These are phyloP conservation scores for Meloidogyne chitwoodi DNA, from an alignment of 1,140 invertebrate species.

Conservation along the genomic window DNA sequence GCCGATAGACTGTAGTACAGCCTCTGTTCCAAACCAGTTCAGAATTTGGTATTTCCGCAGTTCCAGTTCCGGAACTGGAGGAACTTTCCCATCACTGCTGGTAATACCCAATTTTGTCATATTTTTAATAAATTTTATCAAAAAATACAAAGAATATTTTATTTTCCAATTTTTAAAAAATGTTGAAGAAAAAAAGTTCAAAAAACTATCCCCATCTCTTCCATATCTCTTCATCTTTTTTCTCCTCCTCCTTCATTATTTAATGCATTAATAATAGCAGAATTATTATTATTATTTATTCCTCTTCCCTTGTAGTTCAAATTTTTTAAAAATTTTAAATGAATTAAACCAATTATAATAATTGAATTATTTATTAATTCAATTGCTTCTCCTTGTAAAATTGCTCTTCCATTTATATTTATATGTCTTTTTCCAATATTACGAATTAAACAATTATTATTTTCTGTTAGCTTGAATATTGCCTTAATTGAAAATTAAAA, in stretches of 20 bases:
- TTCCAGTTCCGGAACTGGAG: too few species aligned
- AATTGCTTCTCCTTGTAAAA: slow-evolving; percentile 60
- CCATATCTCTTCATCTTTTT: too few species aligned
- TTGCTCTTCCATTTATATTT: slow-evolving; percentile 83
- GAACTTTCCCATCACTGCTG: too few species aligned
- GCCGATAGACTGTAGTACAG: too few species aligned
- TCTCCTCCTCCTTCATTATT: not conserved
- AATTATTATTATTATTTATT: not conserved
- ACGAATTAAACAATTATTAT: slow-evolving; percentile 85
- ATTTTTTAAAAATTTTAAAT: slow-evolving; percentile 40
- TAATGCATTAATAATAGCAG: not conserved
- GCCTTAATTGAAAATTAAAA: not conserved
- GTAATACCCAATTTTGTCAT: too few species aligned
- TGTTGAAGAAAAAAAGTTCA: too few species aligned
- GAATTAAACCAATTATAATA: slow-evolving; percentile 71
- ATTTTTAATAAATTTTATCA: too few species aligned
- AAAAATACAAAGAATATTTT: too few species aligned
- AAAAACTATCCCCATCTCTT: too few species aligned
- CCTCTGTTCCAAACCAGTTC: too few species aligned
- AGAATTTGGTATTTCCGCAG: too few species aligned
- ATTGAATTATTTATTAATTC: slow-evolving; percentile 75
- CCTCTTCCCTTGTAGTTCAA: slow-evolving; percentile 34
- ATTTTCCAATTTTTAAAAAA: too few species aligned
- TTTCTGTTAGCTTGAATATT: slow-evolving; percentile 79
- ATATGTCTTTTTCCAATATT: slow-evolving; percentile 92